Base-by-base conservation (phyloP, 2,888 invertebrate genomes). In the Dexiosoma caninum region DNA sequence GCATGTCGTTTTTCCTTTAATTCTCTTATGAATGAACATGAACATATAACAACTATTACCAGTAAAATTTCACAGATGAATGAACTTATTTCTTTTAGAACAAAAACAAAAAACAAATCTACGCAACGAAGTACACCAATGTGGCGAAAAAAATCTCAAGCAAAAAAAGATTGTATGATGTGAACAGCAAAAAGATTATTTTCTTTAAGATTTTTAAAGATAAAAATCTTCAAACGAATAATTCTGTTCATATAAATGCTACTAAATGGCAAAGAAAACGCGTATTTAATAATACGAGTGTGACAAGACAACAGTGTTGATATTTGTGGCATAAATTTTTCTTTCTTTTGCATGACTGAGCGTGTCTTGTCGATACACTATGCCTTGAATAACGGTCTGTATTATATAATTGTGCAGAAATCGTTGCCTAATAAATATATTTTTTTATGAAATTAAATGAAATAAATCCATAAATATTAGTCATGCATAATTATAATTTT, bases 51-150 rank as follows among this genome's bases (percentile, higher is more conserved):
- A 27, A 57, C 60, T 57, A 46, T 64, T 62, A 44, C 57, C 57
- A 40, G 46, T 46, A 55, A 77, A 57, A 57, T 70, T 71, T 77
- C 32, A 74, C 75, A 75, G 55, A 75, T 79, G 75, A 79, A 70
- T 75, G 59, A 79, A 75, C 64, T 59, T 55, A 53, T 78, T 53
- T 27, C 30, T 40, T 30, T 21, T n/a, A 16, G 12, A 51, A 23
- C 8, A 27, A 9, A 6, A 19, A 40, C 53, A 53, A 44, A 62
- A 30, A n/a, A n/a, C n/a, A n/a, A 27, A 27, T 3, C 27, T 57
- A 59, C 40, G n/a, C 55, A 70, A n/a, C 7, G 19, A 49, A 64
- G 49, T 51, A 51, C 35, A 51, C 7, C 16, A 49, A 49, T 16
- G 40, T 59, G 21, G 40, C n/a, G 27, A 55, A 32, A 40, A 4